Evolutionary conservation across 2,888 invertebrate species (phyloP), one percentile per base, ranked within the genome.

Genomic region (Drosophila meridionalis): DNA sequence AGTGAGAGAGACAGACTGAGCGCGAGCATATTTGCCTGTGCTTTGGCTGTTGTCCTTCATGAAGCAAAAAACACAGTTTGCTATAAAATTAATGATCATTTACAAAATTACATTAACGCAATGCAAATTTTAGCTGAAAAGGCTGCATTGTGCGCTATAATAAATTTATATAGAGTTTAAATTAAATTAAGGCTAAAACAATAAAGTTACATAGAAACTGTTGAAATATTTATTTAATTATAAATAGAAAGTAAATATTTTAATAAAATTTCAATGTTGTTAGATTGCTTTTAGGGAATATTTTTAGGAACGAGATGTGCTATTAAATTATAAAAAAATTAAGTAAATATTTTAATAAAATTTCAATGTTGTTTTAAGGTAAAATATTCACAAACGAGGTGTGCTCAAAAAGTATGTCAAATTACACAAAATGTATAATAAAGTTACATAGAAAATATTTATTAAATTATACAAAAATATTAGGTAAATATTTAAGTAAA

Each of bases 11-110:
- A 26, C 53, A 20, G 28, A 12, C 14, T n/a, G 26, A 43, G 26
- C 2, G 28, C 9, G n/a, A 38, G 6, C 45, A 34, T 28, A 36
- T 42, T 43, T 58, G 57, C 14, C 47, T 40, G 20, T 8, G 57
- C 38, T 26, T 55, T 34, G 30, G 53, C 56, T 32, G 42, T 38
- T 28, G 58, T 43, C 60, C 38, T 58, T 50, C 53, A 47, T 14
- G 71, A 5, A 28, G 12, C 34, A 57, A 69, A 56, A 72, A 53
- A 55, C 69, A 55, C 60, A 68, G 70, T 65, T 63, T 56, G 47
- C 62, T 78, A 32, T 74, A 84, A 82, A 69, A 76, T 84, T 73
- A 62, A 76, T 84, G 62, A 48, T 60, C 62, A 69, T 76, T 66
- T 57, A 66, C 58, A 45, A 62, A 72, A 68, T 72, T 58, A 73